Evolutionary conservation across 2,113 vertebrate genomes (phyloP).

Genomic region (Odocoileus hemionus): DNA sequence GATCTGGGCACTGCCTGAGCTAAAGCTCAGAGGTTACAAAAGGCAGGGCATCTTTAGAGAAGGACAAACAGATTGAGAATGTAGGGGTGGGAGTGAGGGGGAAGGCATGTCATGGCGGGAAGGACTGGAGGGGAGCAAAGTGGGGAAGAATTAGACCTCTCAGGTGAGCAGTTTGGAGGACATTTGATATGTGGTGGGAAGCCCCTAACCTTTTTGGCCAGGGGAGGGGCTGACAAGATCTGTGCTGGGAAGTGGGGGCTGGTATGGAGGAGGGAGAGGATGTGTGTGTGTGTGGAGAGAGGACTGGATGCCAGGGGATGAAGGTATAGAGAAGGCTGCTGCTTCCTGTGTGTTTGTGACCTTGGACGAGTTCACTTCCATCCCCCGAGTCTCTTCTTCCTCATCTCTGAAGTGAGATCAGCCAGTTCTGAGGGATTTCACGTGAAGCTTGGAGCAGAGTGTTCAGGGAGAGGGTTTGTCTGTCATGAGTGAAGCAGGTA

Average conservation of each 20-base stretch:
- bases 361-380: not conserved
- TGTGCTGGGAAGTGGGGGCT: not conserved
- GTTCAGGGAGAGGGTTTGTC: not conserved
- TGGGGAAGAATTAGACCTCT: not conserved
- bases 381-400: not conserved
- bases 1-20: not conserved
- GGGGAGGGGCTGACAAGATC: not conserved
- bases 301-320: not conserved
- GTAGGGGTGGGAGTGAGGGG: not conserved
- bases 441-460: not conserved
- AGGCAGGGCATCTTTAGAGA: not conserved
- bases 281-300: not conserved
- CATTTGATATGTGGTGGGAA: not conserved
- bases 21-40: not conserved
- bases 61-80: not conserved
- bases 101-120: rapidly evolving
- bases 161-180: not conserved
- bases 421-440: not conserved
- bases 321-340: not conserved
- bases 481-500: not conserved
- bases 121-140: not conserved
- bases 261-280: not conserved
- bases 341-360: not conserved
- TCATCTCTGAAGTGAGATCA: not conserved
- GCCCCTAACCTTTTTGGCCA: not conserved